Conservation (phyloP, 1,140 invertebrate genomes). For the Caenorhabditis tropicalis region DNA sequence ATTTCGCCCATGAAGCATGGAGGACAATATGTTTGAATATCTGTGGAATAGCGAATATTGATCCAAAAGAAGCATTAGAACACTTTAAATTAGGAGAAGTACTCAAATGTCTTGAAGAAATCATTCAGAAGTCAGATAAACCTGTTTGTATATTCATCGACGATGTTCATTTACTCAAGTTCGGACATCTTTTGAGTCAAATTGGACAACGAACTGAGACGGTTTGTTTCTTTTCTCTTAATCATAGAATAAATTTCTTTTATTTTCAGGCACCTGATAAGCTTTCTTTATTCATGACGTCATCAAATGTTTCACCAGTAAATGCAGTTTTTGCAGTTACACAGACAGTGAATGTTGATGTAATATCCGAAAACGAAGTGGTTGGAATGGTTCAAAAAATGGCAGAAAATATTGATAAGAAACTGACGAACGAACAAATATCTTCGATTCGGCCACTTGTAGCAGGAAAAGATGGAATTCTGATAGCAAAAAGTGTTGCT, state of each 20-base stretch:
- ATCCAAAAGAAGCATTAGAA: slow-evolving; percentile 2
- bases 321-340: slow-evolving; percentile 52
- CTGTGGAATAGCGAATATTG: background rate
- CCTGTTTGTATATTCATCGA: slow-evolving; percentile 57
- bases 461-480: slow-evolving; percentile 29
- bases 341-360: slow-evolving; percentile 52
- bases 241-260: background rate
- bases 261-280: slow-evolving; percentile 48
- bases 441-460: slow-evolving; percentile 56
- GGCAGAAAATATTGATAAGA: slow-evolving; percentile 48
- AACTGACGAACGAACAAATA: slow-evolving; percentile 54
- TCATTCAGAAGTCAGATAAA: slow-evolving; percentile 47
- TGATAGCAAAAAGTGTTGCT: slow-evolving; percentile 44
- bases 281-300: slow-evolving; percentile 39
- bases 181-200: slow-evolving; percentile 52
- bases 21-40: slow-evolving; percentile 31
- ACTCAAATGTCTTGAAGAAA: slow-evolving; percentile 25
- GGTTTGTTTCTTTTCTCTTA: slow-evolving; percentile 21
- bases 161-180: slow-evolving; percentile 54
- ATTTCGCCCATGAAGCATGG: slow-evolving; percentile 58
- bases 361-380: slow-evolving; percentile 42
- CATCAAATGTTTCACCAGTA: slow-evolving; percentile 36
- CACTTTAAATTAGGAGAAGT: slow-evolving; percentile 8
- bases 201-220: slow-evolving; percentile 42
- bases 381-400: slow-evolving; percentile 57